Evolutionary conservation across 2,888 invertebrate species (phyloP).

Genomic region (Crocallis elinguaria): DNA sequence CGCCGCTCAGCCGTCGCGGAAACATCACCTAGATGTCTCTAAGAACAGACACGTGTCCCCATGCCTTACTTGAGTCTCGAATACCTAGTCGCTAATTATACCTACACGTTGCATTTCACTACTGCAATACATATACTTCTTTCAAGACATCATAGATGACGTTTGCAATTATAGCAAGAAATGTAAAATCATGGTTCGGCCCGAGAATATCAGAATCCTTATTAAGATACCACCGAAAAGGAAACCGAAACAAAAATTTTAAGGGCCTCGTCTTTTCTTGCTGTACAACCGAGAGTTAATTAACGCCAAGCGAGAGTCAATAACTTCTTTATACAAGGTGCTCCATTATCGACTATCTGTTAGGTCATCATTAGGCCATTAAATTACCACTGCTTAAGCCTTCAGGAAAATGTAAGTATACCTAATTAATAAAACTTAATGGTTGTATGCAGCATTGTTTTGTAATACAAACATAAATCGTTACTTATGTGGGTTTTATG

Average conservation of each 20-base stretch:
- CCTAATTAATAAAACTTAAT: neutral
- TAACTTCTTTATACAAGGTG: neutral
- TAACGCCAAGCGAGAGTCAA: neutral
- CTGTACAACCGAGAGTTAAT: neutral
- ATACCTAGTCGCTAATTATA: neutral
- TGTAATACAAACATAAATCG: neutral
- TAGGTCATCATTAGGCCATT: no score
- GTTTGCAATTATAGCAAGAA: no score
- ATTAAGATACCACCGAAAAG: no score
- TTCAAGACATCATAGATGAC: no score
- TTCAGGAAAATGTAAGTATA: no score
- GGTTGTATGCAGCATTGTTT: neutral
- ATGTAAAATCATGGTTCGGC: no score
- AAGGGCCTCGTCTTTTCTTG: no score
- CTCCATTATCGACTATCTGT: neutral
- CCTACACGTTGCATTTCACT: neutral
- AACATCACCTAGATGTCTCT: constrained; percentile 47
- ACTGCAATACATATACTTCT: neutral
- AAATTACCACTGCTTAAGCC: no score
- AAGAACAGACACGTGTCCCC: neutral
- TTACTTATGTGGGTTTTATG: neutral
- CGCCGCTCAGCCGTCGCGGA: constrained; percentile 54
- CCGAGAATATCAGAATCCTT: no score
- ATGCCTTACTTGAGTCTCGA: neutral
- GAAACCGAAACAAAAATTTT: no score